Evolutionary conservation across 1,140 invertebrate species (phyloP).

Genomic region (Venturia canescens): DNA sequence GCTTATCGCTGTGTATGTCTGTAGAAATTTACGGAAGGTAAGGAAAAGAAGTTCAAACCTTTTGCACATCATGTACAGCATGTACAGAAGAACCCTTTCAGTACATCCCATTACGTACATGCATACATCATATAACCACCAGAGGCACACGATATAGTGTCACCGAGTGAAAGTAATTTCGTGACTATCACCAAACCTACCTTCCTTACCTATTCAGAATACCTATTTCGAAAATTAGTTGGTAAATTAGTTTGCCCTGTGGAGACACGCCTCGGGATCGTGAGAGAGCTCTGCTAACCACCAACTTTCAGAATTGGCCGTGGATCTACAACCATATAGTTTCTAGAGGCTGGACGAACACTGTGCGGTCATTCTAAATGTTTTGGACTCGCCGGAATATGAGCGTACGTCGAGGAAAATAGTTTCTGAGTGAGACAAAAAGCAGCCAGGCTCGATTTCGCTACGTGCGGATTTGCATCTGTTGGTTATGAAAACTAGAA

Average conservation of each 20-base stretch:
- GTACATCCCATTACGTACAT: slow-evolving; percentile 9
- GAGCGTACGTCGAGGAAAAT: not conserved
- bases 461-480: too few species aligned
- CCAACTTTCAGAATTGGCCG: slow-evolving; percentile 44
- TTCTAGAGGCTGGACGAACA: slow-evolving; percentile 52
- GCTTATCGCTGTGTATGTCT: not conserved
- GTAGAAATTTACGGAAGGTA: slow-evolving; percentile 11
- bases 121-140: not conserved
- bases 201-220: slow-evolving; percentile 59
- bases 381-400: not conserved
- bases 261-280: slow-evolving; percentile 26
- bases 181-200: slow-evolving; percentile 45
- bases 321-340: slow-evolving; percentile 20
- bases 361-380: slow-evolving; percentile 4
- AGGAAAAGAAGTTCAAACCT: not conserved
- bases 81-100: slow-evolving; percentile 20
- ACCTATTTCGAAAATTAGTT: slow-evolving; percentile 65
- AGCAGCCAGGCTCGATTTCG: not conserved
- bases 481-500: too few species aligned
- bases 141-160: slow-evolving; percentile 31
- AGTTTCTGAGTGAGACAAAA: not conserved
- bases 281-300: slow-evolving; percentile 14
- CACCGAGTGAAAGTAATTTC: slow-evolving; percentile 49
- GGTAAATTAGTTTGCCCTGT: slow-evolving; percentile 66
- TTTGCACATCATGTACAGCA: not conserved